phyloP scores from a whole-genome alignment of 2,797 vertebrate genomes.

The Sebastes taczanowskii region DNA sequence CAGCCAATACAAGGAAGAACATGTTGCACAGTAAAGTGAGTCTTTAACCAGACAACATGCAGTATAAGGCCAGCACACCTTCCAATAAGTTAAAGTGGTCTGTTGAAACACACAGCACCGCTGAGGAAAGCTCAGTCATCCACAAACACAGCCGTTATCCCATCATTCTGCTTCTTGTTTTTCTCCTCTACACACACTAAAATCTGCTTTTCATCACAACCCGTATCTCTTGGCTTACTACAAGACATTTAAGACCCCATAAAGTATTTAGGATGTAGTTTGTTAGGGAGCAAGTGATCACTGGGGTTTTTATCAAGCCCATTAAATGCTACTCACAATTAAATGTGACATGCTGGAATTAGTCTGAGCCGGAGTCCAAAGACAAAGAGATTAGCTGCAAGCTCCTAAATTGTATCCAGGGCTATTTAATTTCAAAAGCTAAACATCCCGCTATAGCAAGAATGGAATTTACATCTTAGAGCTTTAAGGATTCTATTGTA shows the following conservation, averaged over 20 bases:
- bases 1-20: background rate
- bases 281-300: constrained; percentile 74
- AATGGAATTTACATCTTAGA: background rate
- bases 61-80: background rate
- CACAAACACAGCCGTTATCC: background rate
- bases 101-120: constrained; percentile 11
- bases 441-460: constrained; percentile 25
- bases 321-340: constrained; percentile 74
- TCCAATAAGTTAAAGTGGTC: constrained; percentile 31
- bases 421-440: constrained; percentile 46
- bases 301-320: constrained; percentile 74
- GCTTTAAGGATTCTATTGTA: background rate
- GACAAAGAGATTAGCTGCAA: constrained; percentile 61
- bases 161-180: constrained; percentile 12
- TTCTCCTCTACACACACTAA: constrained; percentile 6
- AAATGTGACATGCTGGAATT: constrained; percentile 72
- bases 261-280: constrained; percentile 77
- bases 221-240: constrained; percentile 54
- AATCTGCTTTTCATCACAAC: constrained; percentile 15
- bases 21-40: background rate
- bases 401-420: constrained; percentile 50
- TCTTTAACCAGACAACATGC: background rate
- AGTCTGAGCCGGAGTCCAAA: constrained; percentile 56
- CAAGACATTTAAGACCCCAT: constrained; percentile 75
- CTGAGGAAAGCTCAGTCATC: constrained; percentile 6